Evolutionary conservation across 2,797 vertebrate genomes (phyloP).

Genomic region (Cuculus canorus): DNA sequence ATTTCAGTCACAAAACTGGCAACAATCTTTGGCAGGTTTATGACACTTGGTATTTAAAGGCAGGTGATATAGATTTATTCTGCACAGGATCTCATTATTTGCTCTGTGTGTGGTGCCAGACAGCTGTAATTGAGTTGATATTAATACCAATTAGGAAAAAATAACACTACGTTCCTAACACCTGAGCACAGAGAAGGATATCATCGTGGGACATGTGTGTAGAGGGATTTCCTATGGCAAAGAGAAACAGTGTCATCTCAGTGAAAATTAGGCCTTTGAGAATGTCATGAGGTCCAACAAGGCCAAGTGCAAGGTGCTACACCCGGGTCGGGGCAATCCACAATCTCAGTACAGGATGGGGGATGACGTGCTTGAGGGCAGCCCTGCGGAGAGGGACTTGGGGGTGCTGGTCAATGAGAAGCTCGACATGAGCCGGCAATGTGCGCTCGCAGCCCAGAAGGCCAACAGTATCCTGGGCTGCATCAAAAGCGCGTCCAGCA

Average conservation of each 20-base stretch:
- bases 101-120: background rate
- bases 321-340: no score
- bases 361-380: no score
- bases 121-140: conserved; percentile 28
- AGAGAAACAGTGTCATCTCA: background rate
- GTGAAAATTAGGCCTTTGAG: background rate
- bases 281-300: no score
- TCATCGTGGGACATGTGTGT: background rate
- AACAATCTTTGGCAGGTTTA: conserved; percentile 13
- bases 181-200: background rate
- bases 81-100: background rate
- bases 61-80: background rate
- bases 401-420: no score
- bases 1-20: background rate
- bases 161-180: background rate
- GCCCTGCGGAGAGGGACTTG: no score
- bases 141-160: background rate
- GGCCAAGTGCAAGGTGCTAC: no score
- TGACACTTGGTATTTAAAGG: conserved; percentile 17
- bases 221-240: background rate
- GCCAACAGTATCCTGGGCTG: no score
- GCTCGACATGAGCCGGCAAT: no score
- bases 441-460: no score
- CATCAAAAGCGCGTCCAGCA: no score
- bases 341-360: no score